Evolutionary conservation across 2,113 vertebrate genomes (phyloP).

Genomic region (Argyrosomus japonicus): DNA sequence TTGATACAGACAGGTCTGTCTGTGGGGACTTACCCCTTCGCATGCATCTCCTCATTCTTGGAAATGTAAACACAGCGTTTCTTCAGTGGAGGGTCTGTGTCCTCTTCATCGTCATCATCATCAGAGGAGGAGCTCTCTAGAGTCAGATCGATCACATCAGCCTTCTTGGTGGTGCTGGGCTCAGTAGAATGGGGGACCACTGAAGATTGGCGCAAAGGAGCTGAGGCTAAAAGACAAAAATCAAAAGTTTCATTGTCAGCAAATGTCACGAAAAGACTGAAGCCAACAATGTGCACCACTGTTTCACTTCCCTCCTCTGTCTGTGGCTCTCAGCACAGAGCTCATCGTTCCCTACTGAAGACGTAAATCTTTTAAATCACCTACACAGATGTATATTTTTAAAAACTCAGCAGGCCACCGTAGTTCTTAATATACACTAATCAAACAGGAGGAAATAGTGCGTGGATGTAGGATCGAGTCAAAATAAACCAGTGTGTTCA

Average conservation of each 20-base stretch:
- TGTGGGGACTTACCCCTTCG: slow-evolving; percentile 86
- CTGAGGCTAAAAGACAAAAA: slow-evolving; percentile 74
- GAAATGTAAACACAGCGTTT: slow-evolving; percentile 92
- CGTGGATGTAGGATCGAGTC: too few species aligned
- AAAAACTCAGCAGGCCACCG: too few species aligned
- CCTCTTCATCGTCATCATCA: slow-evolving; percentile 77
- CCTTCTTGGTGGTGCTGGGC: slow-evolving; percentile 87
- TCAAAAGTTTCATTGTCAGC: neutral
- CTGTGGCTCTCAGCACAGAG: neutral
- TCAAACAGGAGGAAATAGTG: too few species aligned
- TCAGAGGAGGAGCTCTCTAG: slow-evolving; percentile 91
- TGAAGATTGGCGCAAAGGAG: slow-evolving; percentile 85
- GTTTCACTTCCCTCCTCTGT: neutral
- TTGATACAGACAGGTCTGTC: neutral
- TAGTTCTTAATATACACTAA: too few species aligned
- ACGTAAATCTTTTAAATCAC: neutral
- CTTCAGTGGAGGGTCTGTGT: slow-evolving; percentile 86
- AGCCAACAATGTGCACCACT: neutral
- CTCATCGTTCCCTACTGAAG: neutral
- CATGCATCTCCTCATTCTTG: slow-evolving; percentile 89
- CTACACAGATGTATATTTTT: too few species aligned
- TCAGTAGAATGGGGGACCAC: slow-evolving; percentile 81
- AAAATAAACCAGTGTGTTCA: too few species aligned
- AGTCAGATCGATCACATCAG: slow-evolving; percentile 95
- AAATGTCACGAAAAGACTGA: neutral